Evolutionary conservation across 2,797 vertebrate species (phyloP).

Genomic region (Pyrocephalus nanus): DNA sequence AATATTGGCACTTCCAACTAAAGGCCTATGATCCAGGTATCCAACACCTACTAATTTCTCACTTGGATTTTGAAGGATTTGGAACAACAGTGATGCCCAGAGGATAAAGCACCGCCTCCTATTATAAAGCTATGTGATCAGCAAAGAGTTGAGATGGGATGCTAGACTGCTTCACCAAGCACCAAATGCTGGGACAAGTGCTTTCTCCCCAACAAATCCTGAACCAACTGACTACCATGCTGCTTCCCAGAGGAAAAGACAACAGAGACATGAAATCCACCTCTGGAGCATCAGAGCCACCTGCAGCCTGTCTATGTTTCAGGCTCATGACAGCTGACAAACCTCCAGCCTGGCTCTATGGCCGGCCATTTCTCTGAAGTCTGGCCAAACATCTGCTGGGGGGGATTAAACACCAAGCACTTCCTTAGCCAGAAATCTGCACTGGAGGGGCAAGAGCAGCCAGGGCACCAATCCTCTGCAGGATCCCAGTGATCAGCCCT

Average conservation of each 20-base stretch:
- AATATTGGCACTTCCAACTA: neutral
- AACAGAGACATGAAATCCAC: neutral
- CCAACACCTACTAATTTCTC: neutral
- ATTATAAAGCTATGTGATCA: neutral
- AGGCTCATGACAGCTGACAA: neutral
- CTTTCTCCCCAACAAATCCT: neutral
- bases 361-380: neutral
- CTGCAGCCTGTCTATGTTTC: neutral
- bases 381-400: neutral
- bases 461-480: neutral
- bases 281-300: neutral
- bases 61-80: neutral
- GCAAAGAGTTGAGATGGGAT: neutral
- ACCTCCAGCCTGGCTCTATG: neutral
- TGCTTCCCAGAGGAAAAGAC: neutral
- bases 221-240: accelerated
- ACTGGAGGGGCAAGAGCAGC: neutral
- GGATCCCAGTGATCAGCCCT: neutral
- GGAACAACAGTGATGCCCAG: neutral
- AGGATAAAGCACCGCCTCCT: neutral
- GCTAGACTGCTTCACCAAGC: neutral
- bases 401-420: neutral
- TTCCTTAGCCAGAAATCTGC: neutral
- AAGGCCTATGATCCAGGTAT: neutral
- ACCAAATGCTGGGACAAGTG: neutral